phyloP scores from a whole-genome alignment of 2,888 invertebrate genomes.

The Macrosiphum euphorbiae region DNA sequence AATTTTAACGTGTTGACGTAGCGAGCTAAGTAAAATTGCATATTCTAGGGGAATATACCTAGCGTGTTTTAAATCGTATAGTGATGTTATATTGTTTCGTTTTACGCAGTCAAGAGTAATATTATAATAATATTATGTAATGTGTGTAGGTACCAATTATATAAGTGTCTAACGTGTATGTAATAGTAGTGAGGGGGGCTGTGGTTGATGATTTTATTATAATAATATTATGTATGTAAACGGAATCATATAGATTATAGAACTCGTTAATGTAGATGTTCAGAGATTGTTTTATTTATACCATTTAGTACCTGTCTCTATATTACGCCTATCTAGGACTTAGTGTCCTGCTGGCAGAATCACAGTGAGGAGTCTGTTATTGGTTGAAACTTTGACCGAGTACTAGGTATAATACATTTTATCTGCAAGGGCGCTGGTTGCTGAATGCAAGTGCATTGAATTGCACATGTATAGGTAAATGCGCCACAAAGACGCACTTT shows the following conservation, averaged over 20 bases:
- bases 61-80: not conserved
- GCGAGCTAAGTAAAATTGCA: slow-evolving; percentile 41
- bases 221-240: slow-evolving; percentile 16
- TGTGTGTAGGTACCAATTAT: not conserved
- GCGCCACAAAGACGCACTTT: not conserved
- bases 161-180: not conserved
- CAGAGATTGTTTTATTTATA: slow-evolving; percentile 29
- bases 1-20: slow-evolving; percentile 53
- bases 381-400: not conserved
- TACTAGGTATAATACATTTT: not conserved
- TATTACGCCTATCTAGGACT: not conserved
- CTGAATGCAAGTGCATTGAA: not conserved
- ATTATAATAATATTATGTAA: slow-evolving; percentile 30
- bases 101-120: not conserved
- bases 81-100: slow-evolving; percentile 21
- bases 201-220: slow-evolving; percentile 25
- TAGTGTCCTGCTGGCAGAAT: not conserved
- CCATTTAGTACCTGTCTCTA: not conserved
- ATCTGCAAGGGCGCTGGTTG: not conserved
- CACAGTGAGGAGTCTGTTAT: not conserved
- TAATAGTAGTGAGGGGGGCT: not conserved
- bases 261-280: slow-evolving; percentile 43
- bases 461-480: not conserved
- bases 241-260: slow-evolving; percentile 41
- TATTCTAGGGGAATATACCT: slow-evolving; percentile 7